Percentiles rank a stretch among this genome's conserved stretches.
These are phyloP conservation scores for Pseudachorutes palmiensis DNA, from an alignment of 1,140 invertebrate species.

Conservation along the genomic window DNA sequence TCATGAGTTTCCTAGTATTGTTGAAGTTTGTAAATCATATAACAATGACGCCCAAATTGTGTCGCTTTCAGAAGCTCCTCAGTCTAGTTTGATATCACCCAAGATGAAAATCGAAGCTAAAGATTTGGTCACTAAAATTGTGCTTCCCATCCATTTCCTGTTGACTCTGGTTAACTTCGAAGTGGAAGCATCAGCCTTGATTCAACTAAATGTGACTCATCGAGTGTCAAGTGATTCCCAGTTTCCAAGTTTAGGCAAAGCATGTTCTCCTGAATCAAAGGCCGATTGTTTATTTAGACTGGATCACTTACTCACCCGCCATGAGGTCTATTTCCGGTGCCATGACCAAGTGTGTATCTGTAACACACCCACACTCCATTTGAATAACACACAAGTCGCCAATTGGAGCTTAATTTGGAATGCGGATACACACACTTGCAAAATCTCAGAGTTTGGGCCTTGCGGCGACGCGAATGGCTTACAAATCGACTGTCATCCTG, in stretches of 20 bases:
- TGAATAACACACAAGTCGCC: not conserved
- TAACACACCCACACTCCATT: not conserved
- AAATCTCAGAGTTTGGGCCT: not conserved
- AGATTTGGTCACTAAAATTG: too few relatives aligned
- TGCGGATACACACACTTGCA: not conserved
- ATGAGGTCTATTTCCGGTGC: constrained; percentile 2
- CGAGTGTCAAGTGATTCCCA: too few relatives aligned
- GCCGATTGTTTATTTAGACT: constrained; percentile 2
- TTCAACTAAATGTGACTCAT: too few relatives aligned
- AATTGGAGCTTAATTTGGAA: not conserved
- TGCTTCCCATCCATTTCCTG: too few relatives aligned
- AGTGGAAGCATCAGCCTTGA: too few relatives aligned
- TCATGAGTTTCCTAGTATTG: too few relatives aligned
- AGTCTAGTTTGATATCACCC: too few relatives aligned
- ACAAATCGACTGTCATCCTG: not conserved
- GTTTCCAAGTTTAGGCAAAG: not conserved
- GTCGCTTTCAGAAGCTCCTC: too few relatives aligned
- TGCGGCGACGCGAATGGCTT: not conserved
- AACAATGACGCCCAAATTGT: too few relatives aligned
- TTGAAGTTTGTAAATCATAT: too few relatives aligned
- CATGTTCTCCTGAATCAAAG: not conserved
- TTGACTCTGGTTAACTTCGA: too few relatives aligned
- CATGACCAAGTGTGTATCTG: not conserved
- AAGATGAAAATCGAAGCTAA: too few relatives aligned
- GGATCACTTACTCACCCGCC: not conserved